Evolutionary conservation across 1,140 invertebrate genomes (phyloP), one percentile per base, ranked within the genome.

Genomic region (Parasteatoda tepidariorum): DNA sequence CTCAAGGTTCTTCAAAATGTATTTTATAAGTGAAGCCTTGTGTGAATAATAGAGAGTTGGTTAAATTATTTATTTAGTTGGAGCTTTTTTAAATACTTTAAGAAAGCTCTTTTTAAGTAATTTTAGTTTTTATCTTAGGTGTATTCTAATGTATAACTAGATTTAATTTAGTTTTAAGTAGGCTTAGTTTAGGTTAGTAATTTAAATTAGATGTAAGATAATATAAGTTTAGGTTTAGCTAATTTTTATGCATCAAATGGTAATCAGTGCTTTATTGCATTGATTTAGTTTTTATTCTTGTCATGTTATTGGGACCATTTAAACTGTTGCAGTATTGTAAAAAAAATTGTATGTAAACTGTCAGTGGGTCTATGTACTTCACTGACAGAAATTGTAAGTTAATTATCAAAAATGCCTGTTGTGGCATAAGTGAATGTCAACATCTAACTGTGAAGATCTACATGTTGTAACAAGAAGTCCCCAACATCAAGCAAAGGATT

Each of bases 251-350:
- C 76, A 79, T 79, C 76, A 79, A 67, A 79, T 79, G 76, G 76
- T 68, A 68, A 79, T 54, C 68, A 79, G 28, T 68, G 70, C 70
- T 33, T 11, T 18, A 57, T 22, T 70, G 28, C 55, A 70, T 61
- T 34, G 55, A 59, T 6, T 81, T 24, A 61, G 24, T 24, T 48
- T n/a, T 62, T 61, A 6, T 30, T 66, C 54, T 82, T 82, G 78
- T 82, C 78, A 82, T 82, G 78, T 82, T 82, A 82, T 82, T 82
- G 78, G 78, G 78, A 82, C 78, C 78, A 82, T 82, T 82, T 82
- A 82, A 82, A 82, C 78, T 82, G 78, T 82, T 82, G 78, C 78
- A 82, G 78, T 82, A 66, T 68, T 79, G 59, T 79, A 68, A 18
- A 79, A 79, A 79, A 18, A 48, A 48, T 48, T 71, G 41, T 55